Base-by-base conservation (phyloP, 2,888 invertebrate genomes). In the Macrosiphum euphorbiae region DNA sequence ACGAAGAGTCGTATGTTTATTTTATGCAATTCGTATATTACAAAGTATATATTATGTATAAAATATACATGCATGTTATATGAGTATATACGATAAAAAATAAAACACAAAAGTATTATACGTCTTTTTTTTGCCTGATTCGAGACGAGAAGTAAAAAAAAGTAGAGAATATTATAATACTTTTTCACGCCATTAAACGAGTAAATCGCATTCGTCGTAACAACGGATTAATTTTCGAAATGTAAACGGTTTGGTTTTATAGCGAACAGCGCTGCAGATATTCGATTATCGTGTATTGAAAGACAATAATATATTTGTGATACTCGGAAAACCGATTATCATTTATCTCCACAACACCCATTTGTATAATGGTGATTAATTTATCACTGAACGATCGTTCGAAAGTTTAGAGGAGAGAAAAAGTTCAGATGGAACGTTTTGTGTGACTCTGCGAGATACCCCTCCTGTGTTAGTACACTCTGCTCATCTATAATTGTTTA, bases 1-100 rank as follows among this genome's bases (percentile, higher is more conserved):
- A 78, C 20, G 35, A 26, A 89, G 58, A 61, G 8, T 85, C 85
- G 28, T n/a, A 11, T 58, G 91, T 85, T 85, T 91, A 91, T 91
- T 78, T 90, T 78, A 55, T 78, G 78, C 78, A 35, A 78, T 78
- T 35, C 78, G 20, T 78, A 78, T 78, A 78, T 35, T 7, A 78
- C 35, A 78, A 78, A 20, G 58, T 26, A 58, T 58, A 58, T 78
- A 78, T 20, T 78, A 78, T 35, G 20, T 24, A 78, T 5, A 16
- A 35, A 8, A 78, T 7, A 24, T 78, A 20, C 24, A 20, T 78
- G 35, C 2, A 78, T 78, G 5, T 78, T 20, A 35, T 20, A 78
- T 78, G n/a, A n/a, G 16, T 8, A 78, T 20, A 78, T 41, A 78
- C 35, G 0, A 78, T n/a, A 41, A 61, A 61, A 78, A 78, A 78